A percentile compares a stretch with the other conserved stretches of the same genome.
These are phyloP conservation scores for Terrapene triunguis DNA, from an alignment of 2,113 vertebrate genomes.

Conservation along the genomic window DNA sequence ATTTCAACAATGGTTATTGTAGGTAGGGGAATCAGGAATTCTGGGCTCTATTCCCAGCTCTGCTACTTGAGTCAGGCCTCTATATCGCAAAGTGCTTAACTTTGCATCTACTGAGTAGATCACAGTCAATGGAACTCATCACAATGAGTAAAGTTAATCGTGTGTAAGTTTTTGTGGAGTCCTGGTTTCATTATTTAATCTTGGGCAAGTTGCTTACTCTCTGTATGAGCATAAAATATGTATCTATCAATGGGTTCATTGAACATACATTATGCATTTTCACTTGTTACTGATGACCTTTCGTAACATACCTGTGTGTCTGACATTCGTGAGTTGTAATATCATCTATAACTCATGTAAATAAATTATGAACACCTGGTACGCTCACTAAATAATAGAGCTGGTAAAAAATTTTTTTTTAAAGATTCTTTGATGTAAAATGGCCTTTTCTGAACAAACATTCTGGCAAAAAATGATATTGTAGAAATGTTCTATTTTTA, in stretches of 20 bases:
- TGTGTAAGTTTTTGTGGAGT: rapidly evolving
- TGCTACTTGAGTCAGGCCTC: neutral
- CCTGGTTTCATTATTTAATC: rapidly evolving
- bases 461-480: neutral
- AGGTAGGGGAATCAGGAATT: too few species aligned
- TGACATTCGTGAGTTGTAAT: constrained; percentile 61
- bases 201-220: neutral
- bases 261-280: constrained; percentile 62
- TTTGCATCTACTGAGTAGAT: neutral
- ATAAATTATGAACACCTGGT: constrained; percentile 47
- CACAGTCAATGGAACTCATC: neutral
- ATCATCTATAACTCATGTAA: constrained; percentile 71
- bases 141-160: neutral
- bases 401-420: constrained; percentile 21
- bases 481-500: neutral
- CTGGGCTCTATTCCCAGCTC: neutral
- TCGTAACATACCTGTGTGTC: constrained; percentile 64
- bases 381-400: constrained; percentile 65
- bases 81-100: neutral
- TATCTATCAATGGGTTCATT: neutral
- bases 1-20: neutral
- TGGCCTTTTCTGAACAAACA: neutral
- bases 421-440: neutral
- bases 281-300: constrained; percentile 71
- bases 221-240: neutral